A percentile compares a stretch with the other conserved stretches of the same genome.
Evolutionary conservation across 2,113 vertebrate species (phyloP).

Genomic region (Paracanthobrama guichenoti): DNA sequence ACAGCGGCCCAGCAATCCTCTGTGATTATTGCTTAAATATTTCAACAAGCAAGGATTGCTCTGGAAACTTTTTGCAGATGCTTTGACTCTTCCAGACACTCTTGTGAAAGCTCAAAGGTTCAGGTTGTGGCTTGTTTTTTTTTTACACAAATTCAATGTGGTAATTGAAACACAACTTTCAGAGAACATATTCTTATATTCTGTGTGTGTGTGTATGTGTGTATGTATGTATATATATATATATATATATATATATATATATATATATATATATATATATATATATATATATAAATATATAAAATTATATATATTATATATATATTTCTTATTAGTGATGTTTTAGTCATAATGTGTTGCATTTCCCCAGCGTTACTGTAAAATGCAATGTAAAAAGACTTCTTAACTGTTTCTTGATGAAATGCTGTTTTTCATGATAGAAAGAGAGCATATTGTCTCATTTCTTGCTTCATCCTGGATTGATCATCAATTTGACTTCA

Average conservation of each 20-base stretch:
- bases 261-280: too few species aligned
- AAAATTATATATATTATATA: too few species aligned
- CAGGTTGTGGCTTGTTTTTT: neutral
- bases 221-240: too few species aligned
- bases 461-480: neutral
- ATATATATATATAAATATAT: too few species aligned
- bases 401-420: neutral
- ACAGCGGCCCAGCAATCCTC: neutral
- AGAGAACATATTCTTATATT: neutral
- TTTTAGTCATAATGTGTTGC: neutral
- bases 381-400: neutral
- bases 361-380: neutral
- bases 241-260: too few species aligned
- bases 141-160: neutral
- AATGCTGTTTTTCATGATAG: neutral
- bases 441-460: neutral
- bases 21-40: constrained; percentile 32
- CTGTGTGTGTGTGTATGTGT: too few species aligned
- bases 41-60: neutral
- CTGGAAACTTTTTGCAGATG: constrained; percentile 4
- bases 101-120: neutral
- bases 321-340: neutral
- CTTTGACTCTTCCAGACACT: neutral
- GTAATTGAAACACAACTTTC: neutral
- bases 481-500: neutral